Percentiles rank a stretch among this genome's conserved stretches.
Conservation (phyloP, 2,888 invertebrate species). For the Synanthedon andrenaeformis region DNA sequence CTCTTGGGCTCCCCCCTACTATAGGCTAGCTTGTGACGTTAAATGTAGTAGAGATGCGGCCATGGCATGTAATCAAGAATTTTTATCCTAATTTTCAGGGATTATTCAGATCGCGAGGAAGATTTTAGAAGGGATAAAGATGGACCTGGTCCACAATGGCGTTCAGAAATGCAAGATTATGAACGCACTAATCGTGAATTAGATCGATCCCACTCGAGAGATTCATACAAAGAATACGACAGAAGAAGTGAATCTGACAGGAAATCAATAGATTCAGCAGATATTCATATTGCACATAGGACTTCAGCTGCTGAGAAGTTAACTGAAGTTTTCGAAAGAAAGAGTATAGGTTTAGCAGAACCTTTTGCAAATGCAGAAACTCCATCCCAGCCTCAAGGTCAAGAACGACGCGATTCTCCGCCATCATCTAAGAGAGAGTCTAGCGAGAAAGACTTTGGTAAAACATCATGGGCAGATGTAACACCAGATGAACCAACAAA, state of each 20-base stretch:
- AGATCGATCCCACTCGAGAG: slow-evolving; percentile 60
- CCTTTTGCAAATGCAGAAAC: slow-evolving; percentile 37
- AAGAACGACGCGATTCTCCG: slow-evolving; percentile 60
- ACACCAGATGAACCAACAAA: slow-evolving; percentile 46
- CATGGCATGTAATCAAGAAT: too few species aligned
- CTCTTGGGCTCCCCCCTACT: too few species aligned
- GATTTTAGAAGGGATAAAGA: slow-evolving; percentile 59
- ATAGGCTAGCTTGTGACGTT: too few species aligned
- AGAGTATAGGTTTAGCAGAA: slow-evolving; percentile 49
- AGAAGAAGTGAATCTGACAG: slow-evolving; percentile 62
- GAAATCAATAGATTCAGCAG: slow-evolving; percentile 41
- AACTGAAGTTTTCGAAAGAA: slow-evolving; percentile 62
- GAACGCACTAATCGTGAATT: slow-evolving; percentile 52
- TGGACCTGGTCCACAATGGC: slow-evolving; percentile 55
- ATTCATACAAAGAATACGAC: slow-evolving; percentile 63
- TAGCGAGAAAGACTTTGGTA: slow-evolving; percentile 51
- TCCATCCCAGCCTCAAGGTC: slow-evolving; percentile 45
- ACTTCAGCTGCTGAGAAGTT: slow-evolving; percentile 57
- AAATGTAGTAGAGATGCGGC: too few species aligned
- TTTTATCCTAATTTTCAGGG: slow-evolving; percentile 28
- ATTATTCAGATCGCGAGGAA: slow-evolving; percentile 62
- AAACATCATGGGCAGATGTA: slow-evolving; percentile 62
- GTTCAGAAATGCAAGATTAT: slow-evolving; percentile 65
- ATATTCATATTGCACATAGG: slow-evolving; percentile 36
- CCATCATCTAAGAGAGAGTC: slow-evolving; percentile 54